Conservation (phyloP, 2,113 vertebrate genomes). For the Microcebus tavaratra region DNA sequence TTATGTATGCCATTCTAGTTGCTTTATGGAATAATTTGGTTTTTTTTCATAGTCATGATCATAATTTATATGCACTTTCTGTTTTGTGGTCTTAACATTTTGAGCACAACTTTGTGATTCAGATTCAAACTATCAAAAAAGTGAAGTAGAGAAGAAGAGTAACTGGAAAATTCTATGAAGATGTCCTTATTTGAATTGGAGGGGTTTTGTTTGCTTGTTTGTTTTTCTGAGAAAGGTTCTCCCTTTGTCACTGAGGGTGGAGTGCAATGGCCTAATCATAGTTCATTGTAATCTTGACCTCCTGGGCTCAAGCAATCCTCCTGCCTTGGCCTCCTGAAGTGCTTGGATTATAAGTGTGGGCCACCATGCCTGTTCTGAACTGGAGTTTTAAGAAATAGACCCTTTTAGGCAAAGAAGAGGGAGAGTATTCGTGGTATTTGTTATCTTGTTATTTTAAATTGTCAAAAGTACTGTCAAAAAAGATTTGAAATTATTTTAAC, state of each 20-base stretch:
- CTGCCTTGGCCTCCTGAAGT: too few species aligned
- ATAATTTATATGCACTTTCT: neutral
- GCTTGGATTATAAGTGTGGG: too few species aligned
- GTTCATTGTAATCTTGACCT: too few species aligned
- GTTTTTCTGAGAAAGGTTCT: too few species aligned
- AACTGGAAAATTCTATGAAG: neutral
- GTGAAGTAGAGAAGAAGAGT: neutral
- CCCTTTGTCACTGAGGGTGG: too few species aligned
- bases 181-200: neutral
- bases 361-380: too few species aligned
- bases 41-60: neutral
- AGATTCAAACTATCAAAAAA: neutral
- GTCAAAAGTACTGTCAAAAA: neutral
- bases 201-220: too few species aligned
- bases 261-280: too few species aligned
- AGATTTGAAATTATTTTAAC: neutral
- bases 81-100: neutral
- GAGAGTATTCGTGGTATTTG: neutral
- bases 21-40: neutral
- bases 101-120: neutral
- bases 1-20: neutral
- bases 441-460: neutral
- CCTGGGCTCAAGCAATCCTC: too few species aligned
- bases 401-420: neutral
- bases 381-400: neutral